These are phyloP conservation scores for Microlaimidae sp. DNA, from an alignment of 2,888 invertebrate genomes.

Conservation along the genomic window DNA sequence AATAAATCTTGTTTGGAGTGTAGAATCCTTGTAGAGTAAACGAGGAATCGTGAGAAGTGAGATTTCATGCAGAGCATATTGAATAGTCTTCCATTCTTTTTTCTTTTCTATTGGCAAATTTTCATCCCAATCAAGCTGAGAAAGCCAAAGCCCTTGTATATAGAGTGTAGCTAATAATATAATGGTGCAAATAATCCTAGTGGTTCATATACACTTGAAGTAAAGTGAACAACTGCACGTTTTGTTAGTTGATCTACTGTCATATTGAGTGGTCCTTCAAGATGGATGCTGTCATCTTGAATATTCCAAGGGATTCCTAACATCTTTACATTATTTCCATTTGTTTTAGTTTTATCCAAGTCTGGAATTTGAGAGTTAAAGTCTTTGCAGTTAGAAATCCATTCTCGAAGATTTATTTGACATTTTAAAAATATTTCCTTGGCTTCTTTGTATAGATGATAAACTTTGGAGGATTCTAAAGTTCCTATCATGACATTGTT, in stretches of 20 bases:
- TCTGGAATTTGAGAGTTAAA: neutral
- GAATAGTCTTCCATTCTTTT: conserved; percentile 7
- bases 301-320: conserved; percentile 8
- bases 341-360: neutral
- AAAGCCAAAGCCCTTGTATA: conserved; percentile 23
- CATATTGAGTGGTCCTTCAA: neutral
- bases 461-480: conserved; percentile 10
- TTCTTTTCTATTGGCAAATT: conserved; percentile 14
- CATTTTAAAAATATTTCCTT: conserved; percentile 15
- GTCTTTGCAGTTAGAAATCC: conserved; percentile 5
- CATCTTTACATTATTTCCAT: neutral
- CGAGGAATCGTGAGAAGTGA: neutral
- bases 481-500: conserved; percentile 17
- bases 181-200: conserved; percentile 17
- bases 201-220: conserved; percentile 20
- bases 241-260: conserved; percentile 12
- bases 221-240: conserved; percentile 14
- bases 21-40: neutral
- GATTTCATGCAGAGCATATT: neutral
- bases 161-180: conserved; percentile 19
- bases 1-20: conserved; percentile 10
- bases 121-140: conserved; percentile 21
- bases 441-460: conserved; percentile 1
- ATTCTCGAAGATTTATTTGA: conserved; percentile 13
- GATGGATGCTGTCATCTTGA: neutral